Evolutionary conservation across 2,113 vertebrate genomes (phyloP).

Genomic region (Rhabdomys dilectus): DNA sequence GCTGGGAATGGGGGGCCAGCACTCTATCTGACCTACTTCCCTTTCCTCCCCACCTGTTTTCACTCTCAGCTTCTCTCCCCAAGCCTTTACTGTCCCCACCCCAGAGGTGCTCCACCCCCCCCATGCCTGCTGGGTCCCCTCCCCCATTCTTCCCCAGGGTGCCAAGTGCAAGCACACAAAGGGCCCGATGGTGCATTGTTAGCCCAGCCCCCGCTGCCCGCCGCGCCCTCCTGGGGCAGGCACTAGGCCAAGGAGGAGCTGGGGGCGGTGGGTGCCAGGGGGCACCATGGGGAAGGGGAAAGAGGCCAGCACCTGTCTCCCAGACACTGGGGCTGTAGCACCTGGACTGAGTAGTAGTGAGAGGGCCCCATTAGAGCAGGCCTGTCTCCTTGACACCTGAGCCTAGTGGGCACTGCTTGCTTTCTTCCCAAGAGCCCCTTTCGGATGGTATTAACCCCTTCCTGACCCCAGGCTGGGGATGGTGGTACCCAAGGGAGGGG

Average conservation of each 20-base stretch:
- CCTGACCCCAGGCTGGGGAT: conserved; percentile 66
- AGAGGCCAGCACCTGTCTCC: conserved; percentile 69
- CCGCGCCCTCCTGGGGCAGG: conserved; percentile 78
- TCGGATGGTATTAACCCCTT: conserved; percentile 70
- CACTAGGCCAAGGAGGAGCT: conserved; percentile 82
- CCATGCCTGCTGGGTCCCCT: conserved; percentile 75
- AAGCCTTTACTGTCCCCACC: conserved; percentile 77
- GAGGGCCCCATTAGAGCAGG: neutral
- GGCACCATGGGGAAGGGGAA: conserved; percentile 71
- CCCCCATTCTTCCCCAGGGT: conserved; percentile 83
- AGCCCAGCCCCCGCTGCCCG: conserved; percentile 85
- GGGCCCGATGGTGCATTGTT: conserved; percentile 86
- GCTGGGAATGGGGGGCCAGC: conserved; percentile 69
- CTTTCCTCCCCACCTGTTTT: conserved; percentile 81
- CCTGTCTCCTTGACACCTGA: conserved; percentile 68
- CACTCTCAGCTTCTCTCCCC: conserved; percentile 71
- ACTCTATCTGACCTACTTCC: conserved; percentile 79
- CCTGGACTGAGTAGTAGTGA: conserved; percentile 9
- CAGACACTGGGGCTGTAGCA: conserved; percentile 14
- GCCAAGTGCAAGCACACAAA: conserved; percentile 85
- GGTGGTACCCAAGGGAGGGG: conserved; percentile 75
- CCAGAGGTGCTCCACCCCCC: conserved; percentile 78
- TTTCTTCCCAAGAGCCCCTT: conserved; percentile 74
- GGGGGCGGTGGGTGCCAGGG: conserved; percentile 82
- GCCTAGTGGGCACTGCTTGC: conserved; percentile 66